Evolutionary conservation across 2,888 invertebrate species (phyloP), one percentile per base, ranked within the genome.

Genomic region (Eupithecia tripunctaria): DNA sequence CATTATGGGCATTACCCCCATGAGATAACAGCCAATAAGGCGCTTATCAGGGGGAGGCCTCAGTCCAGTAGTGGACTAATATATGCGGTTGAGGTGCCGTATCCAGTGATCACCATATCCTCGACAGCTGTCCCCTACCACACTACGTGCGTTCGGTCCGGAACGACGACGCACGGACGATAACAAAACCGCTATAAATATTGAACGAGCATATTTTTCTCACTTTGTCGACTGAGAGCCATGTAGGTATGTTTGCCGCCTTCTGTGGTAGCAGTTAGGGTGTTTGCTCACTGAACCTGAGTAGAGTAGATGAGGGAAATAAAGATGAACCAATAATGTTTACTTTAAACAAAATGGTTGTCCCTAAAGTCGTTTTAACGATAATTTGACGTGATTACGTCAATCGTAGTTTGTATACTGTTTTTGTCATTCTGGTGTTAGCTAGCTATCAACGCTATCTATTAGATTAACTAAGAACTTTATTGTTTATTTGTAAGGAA

Each of bases 141-240:
- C 78, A 69, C 64, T 84, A 86, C 89, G 88, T 89, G 90, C 88
- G 88, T 88, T 86, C 88, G 87, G 87, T 86, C 86, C 91, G 92
- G 92, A 93, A 91, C 56, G 56, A 92, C 14, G 25, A 92, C 14
- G 25, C 25, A 25, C n/a, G 91, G 90, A 92, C 89, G 89, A 89
- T 92, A 91, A 93, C 92, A 93, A 92, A 92, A 93, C 88, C 90
- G 89, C 91, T 91, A 93, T 94, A 94, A 93, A 94, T 94, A 94
- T 94, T 93, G 91, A 93, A 91, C 90, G 88, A 92, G 89, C 88
- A 92, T 93, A 93, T 93, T 92, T 93, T 94, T 93, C 93, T 92
- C 92, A 93, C 93, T 93, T 93, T 92, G 93, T 93, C 91, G 92
- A 86, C 82, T 81, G 84, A 84, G 85, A 84, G 83, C 83, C 85